These are phyloP conservation scores for Porites divaricata DNA, from an alignment of 92 coral and sea anemone genomes.

Conservation along the genomic window DNA sequence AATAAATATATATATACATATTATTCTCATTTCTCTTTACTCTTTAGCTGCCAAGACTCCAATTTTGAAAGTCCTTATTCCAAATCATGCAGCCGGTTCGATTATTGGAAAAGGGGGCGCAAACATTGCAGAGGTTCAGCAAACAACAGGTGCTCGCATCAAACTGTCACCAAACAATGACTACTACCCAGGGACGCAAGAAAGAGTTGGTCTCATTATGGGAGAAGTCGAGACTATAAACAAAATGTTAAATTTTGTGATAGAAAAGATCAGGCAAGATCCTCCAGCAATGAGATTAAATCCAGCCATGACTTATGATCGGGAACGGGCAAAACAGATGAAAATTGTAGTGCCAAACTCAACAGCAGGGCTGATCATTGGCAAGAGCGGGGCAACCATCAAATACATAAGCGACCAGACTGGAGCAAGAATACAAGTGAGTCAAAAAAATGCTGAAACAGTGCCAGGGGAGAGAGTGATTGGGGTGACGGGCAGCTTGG, in stretches of 20 bases:
- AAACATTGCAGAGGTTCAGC: slow-evolving; percentile 94
- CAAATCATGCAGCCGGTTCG: slow-evolving; percentile 99
- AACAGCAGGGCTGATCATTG: slow-evolving; percentile 98
- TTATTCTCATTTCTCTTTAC: neutral
- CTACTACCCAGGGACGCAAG: slow-evolving; percentile 98
- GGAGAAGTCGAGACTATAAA: slow-evolving; percentile 94
- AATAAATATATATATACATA: too few species aligned
- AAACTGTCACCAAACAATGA: slow-evolving; percentile 97
- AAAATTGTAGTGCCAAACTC: slow-evolving; percentile 97
- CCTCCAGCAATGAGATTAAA: slow-evolving; percentile 85
- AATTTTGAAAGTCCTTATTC: slow-evolving; percentile 93
- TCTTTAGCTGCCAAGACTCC: slow-evolving; percentile 90
- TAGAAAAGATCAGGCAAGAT: slow-evolving; percentile 96
- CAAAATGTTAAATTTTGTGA: slow-evolving; percentile 90
- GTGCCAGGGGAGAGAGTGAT: slow-evolving; percentile 96
- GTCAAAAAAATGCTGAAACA: slow-evolving; percentile 93
- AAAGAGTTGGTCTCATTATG: slow-evolving; percentile 95
- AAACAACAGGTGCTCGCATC: slow-evolving; percentile 95
- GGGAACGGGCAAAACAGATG: slow-evolving; percentile 93
- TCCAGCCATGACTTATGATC: slow-evolving; percentile 82
- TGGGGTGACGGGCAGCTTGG: slow-evolving; percentile 83
- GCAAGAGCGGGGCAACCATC: slow-evolving; percentile 93
- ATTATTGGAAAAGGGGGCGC: slow-evolving; percentile 99
- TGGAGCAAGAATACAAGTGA: slow-evolving; percentile 95
- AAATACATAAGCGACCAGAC: slow-evolving; percentile 93